Base-by-base conservation (phyloP, 2,113 vertebrate species). In the Otolemur garnettii region DNA sequence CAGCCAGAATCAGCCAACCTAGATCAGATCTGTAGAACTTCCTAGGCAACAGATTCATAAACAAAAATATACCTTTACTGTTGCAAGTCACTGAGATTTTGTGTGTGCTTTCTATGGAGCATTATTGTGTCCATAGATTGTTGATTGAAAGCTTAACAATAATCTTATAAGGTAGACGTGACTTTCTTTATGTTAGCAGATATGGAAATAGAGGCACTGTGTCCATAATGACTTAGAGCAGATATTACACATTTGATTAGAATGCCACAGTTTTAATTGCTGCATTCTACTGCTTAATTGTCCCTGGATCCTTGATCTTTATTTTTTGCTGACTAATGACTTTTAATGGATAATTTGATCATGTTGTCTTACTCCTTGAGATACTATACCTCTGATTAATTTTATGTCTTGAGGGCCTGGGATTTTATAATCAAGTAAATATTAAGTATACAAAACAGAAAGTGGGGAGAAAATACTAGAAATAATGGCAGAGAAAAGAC, bases 391-490 rank as follows among this genome's bases (percentile, higher is more conserved):
- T 89, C 38, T 60, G 79, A 28, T 26, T 82, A 79, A 90, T 83
- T 89, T 94, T 83, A 81, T 83, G 7, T 62, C 92, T 80, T 33
- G 21, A 22, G 28, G 24, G 5, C 5, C 42, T 64, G 22, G 22
- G 14, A 66, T 66, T 96, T 85, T 94, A 7, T 72, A 93, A 86
- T 85, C 22, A 78, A 72, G 28, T 93, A 85, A 68, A 78, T 92
- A 88, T 79, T 64, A 82, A 68, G 24, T 71, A 57, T 35, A 35
- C 2, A 91, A 87, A 86, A 87, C 77, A 81, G 42, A 77, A 35
- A 64, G 3, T 86, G n/a, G 6, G 13, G 79, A 96, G 9, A 97
- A 21, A 33, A 30, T 85, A 22, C 68, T 71, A 86, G 81, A 79
- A 82, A 88, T 13, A 14, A 75, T 42, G 19, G 72, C 5, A 94